Evolutionary conservation across 2,113 vertebrate species (phyloP).

Genomic region (Callospermophilus lateralis): DNA sequence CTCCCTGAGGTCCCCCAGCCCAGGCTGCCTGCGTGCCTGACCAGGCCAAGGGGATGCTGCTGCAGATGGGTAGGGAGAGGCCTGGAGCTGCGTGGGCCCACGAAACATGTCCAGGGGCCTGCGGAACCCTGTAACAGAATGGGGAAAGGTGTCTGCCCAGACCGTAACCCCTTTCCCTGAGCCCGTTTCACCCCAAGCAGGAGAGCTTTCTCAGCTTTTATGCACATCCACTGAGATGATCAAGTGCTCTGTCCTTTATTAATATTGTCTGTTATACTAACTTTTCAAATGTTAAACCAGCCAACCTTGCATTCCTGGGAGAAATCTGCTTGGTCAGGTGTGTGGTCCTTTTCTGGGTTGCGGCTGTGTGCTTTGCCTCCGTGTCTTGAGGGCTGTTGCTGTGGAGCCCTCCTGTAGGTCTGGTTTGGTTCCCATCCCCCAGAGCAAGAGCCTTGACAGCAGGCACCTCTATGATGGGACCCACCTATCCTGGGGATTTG

Average conservation of each 20-base stretch:
- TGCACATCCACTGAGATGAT: background rate
- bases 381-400: too few species aligned
- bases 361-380: too few species aligned
- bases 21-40: background rate
- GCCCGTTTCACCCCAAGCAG: background rate
- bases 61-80: background rate
- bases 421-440: background rate
- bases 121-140: background rate
- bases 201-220: background rate
- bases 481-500: background rate
- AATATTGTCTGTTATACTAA: background rate
- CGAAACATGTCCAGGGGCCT: too few species aligned
- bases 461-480: background rate
- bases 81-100: background rate
- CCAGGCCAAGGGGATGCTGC: too few species aligned
- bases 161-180: background rate
- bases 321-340: background rate
- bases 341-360: background rate
- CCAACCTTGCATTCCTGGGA: slow-evolving; percentile 13
- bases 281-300: slow-evolving; percentile 7
- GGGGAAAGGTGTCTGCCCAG: background rate
- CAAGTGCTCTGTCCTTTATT: background rate
- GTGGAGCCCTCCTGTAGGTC: background rate
- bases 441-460: background rate
- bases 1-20: background rate